A percentile compares a stretch with the other conserved stretches of the same genome.
Evolutionary conservation across 2,888 invertebrate species (phyloP).

Genomic region (Drosophila gaucha): DNA sequence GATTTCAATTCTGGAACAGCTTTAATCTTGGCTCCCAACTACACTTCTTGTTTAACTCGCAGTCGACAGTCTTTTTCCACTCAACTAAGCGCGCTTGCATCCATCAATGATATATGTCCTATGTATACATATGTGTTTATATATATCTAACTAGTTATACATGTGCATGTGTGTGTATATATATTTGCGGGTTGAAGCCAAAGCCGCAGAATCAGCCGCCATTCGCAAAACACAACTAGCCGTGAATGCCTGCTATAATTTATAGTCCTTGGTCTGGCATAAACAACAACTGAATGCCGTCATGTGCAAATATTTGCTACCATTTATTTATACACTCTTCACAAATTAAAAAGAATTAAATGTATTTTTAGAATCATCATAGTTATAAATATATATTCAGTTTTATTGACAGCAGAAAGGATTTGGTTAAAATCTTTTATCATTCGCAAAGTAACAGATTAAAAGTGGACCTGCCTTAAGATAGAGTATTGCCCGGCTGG

Average conservation of each 20-base stretch:
- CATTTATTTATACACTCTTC: constrained; percentile 8
- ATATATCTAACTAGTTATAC: constrained; percentile 17
- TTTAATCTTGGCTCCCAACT: constrained; percentile 37
- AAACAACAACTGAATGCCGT: constrained; percentile 45
- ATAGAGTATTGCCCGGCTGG: not conserved
- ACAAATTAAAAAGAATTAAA: not conserved
- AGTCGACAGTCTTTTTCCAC: constrained; percentile 61
- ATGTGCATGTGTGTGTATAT: not conserved
- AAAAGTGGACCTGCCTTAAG: not conserved
- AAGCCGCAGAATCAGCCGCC: constrained; percentile 43
- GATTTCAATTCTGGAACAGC: constrained; percentile 22
- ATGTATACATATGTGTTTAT: constrained; percentile 35
- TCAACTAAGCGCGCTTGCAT: constrained; percentile 73
- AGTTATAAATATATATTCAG: no score
- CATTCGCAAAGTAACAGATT: no score
- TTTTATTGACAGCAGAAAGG: no score
- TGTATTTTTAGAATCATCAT: no score
- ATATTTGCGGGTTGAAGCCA: constrained; percentile 12
- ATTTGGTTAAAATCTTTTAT: no score
- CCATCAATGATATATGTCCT: constrained; percentile 61
- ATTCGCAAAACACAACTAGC: constrained; percentile 74
- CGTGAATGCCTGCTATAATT: constrained; percentile 71
- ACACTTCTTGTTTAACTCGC: constrained; percentile 34
- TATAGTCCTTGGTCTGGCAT: constrained; percentile 70
- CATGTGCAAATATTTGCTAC: constrained; percentile 55